These are phyloP conservation scores for Xylota segnis DNA, from an alignment of 2,888 invertebrate species.

Conservation along the genomic window DNA sequence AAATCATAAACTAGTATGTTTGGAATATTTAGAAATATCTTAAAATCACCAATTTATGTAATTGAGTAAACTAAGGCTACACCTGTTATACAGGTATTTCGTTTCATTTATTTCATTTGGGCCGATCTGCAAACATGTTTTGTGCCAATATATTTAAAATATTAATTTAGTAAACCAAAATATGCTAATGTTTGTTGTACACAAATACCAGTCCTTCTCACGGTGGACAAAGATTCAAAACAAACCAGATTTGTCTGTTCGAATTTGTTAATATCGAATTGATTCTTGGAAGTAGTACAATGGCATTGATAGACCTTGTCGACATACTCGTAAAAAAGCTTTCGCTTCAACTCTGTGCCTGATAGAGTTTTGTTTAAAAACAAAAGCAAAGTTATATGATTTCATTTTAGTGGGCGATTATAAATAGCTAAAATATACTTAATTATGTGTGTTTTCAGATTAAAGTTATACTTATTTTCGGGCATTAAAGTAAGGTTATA, in stretches of 20 bases:
- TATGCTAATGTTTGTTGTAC: slow-evolving; percentile 36
- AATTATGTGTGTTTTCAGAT: background rate
- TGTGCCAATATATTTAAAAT: slow-evolving; percentile 27
- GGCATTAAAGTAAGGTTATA: too few relatives aligned
- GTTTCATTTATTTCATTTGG: slow-evolving; percentile 1
- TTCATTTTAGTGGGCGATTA: background rate
- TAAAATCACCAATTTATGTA: slow-evolving; percentile 10
- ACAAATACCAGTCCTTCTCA: slow-evolving; percentile 30
- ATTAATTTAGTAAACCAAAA: slow-evolving; percentile 26
- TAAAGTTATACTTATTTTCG: too few relatives aligned
- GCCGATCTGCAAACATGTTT: slow-evolving; percentile 5
- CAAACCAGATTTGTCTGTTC: slow-evolving; percentile 35
- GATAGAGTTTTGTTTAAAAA: background rate
- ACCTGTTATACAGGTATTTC: slow-evolving; percentile 27
- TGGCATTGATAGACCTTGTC: slow-evolving; percentile 29
- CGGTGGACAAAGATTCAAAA: slow-evolving; percentile 13
- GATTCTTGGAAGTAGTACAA: slow-evolving; percentile 20
- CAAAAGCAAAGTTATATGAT: background rate
- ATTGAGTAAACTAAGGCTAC: slow-evolving; percentile 12
- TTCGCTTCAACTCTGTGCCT: background rate
- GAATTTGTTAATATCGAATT: slow-evolving; percentile 13
- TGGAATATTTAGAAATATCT: background rate
- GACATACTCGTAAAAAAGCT: slow-evolving; percentile 6
- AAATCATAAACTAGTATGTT: background rate
- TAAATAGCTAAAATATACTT: background rate